phyloP scores from a whole-genome alignment of 2,113 vertebrate species.

The Sula dactylatra region DNA sequence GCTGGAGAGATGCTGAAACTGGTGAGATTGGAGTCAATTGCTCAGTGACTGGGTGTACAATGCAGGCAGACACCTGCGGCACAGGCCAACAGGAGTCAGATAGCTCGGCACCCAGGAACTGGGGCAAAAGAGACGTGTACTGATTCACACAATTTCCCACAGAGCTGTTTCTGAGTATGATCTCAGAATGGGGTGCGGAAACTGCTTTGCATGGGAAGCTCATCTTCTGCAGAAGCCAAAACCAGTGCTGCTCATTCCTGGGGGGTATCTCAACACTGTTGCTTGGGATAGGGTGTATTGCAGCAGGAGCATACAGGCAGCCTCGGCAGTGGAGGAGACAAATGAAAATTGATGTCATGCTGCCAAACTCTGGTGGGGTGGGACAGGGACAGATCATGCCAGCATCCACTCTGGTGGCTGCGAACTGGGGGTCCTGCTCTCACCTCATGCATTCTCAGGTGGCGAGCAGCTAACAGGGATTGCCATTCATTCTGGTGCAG shows the following conservation, averaged over 20 bases:
- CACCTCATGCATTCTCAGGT: background rate
- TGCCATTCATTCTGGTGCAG: background rate
- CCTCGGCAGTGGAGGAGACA: background rate
- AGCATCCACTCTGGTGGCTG: background rate
- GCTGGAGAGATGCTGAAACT: background rate
- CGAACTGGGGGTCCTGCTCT: background rate
- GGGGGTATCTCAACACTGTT: background rate
- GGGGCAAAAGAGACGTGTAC: background rate
- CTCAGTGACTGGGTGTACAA: rapidly evolving
- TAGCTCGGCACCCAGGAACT: background rate
- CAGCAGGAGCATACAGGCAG: background rate
- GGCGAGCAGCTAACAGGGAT: background rate
- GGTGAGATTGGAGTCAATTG: background rate
- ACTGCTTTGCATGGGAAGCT: background rate
- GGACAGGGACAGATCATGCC: background rate
- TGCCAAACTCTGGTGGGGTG: background rate
- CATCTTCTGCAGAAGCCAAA: background rate
- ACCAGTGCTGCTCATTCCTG: background rate
- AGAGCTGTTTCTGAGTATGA: background rate
- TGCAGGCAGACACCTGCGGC: background rate
- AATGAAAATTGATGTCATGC: background rate
- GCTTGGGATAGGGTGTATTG: background rate
- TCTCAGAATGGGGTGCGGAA: background rate
- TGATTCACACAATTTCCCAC: background rate
- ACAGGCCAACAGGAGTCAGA: background rate